phyloP scores from a whole-genome alignment of 1,140 invertebrate genomes.

The Drosophila tani region DNA sequence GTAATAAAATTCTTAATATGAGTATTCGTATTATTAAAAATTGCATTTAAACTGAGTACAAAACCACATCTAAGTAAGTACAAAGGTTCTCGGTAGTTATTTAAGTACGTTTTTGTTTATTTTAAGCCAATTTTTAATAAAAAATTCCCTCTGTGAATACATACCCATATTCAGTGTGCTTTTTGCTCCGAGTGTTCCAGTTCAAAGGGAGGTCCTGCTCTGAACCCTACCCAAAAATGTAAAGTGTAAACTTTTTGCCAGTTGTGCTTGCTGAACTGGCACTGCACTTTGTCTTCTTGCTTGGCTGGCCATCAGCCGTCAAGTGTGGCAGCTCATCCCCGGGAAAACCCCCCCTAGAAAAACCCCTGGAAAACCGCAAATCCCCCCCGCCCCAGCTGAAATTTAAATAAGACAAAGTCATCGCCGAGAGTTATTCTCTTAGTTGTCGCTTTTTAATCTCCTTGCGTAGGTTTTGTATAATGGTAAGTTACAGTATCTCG shows the following conservation, averaged over 20 bases:
- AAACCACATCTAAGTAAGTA: too few species aligned
- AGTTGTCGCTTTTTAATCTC: conserved; percentile 65
- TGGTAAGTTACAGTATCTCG: conserved; percentile 56
- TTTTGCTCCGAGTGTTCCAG: neutral
- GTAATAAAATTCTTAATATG: too few species aligned
- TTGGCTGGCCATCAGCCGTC: conserved; percentile 51
- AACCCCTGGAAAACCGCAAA: conserved; percentile 20
- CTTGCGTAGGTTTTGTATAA: conserved; percentile 50
- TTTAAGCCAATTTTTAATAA: too few species aligned
- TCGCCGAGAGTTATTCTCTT: conserved; percentile 32
- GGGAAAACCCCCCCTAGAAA: neutral
- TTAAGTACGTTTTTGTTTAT: too few species aligned
- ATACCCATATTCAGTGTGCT: neutral
- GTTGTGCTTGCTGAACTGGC: conserved; percentile 56
- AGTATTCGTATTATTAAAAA: too few species aligned
- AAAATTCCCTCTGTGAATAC: neutral
- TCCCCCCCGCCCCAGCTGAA: conserved; percentile 40
- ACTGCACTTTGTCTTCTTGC: conserved; percentile 51
- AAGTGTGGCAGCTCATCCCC: conserved; percentile 38
- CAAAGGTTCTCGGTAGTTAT: too few species aligned
- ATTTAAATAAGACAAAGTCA: conserved; percentile 67
- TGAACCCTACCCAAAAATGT: conserved; percentile 54
- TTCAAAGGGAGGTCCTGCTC: conserved; percentile 16
- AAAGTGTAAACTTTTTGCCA: conserved; percentile 74
- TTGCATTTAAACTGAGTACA: too few species aligned